Conservation (phyloP, 2,113 vertebrate species). For the Jaculus jaculus region DNA sequence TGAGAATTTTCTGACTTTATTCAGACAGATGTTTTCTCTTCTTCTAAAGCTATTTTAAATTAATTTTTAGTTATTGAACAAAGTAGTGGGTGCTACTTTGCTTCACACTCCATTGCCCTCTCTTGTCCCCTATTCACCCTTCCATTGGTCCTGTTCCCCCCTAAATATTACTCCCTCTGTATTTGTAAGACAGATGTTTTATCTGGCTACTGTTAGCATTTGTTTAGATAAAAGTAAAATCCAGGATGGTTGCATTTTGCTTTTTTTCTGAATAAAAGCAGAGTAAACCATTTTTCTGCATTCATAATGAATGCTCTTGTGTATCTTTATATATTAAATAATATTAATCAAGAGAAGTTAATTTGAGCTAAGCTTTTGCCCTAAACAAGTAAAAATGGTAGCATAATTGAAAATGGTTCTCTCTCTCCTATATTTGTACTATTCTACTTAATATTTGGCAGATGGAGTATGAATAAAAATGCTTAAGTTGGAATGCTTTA, state of each 20-base stretch:
- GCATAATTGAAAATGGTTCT: slow-evolving; percentile 67
- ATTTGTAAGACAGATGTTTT: slow-evolving; percentile 66
- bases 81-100: not conserved
- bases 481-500: slow-evolving; percentile 69
- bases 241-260: slow-evolving; percentile 53
- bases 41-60: not conserved
- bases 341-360: slow-evolving; percentile 69
- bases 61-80: not conserved
- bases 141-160: too few relatives aligned
- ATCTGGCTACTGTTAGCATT: slow-evolving; percentile 63
- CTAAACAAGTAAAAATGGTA: slow-evolving; percentile 68
- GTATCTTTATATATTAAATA: slow-evolving; percentile 70
- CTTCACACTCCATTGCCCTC: not conserved
- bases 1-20: slow-evolving; percentile 68
- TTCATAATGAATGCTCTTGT: slow-evolving; percentile 63
- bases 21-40: slow-evolving; percentile 68
- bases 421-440: slow-evolving; percentile 67
- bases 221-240: slow-evolving; percentile 70
- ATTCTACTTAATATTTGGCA: slow-evolving; percentile 76
- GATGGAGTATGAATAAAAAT: slow-evolving; percentile 74
- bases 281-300: slow-evolving; percentile 47
- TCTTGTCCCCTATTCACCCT: not conserved
- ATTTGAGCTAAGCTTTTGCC: slow-evolving; percentile 64
- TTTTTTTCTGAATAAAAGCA: slow-evolving; percentile 17
- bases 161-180: not conserved